Evolutionary conservation across 2,797 vertebrate species (phyloP).

Genomic region (Malacoctenus gilli): DNA sequence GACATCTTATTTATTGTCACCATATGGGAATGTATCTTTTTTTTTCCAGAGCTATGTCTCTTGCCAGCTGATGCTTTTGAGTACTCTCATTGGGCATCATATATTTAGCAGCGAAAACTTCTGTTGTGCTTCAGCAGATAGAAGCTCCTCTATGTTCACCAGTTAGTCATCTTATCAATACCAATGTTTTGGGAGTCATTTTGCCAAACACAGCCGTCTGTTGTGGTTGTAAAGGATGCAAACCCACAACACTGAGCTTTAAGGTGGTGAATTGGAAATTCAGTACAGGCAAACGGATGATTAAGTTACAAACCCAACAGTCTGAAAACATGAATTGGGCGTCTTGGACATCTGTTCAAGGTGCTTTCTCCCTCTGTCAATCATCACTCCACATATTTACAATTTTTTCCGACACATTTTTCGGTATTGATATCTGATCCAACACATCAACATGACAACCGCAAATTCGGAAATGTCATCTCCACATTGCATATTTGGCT

Average conservation of each 20-base stretch:
- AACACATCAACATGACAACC: conserved; percentile 13
- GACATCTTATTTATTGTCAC: not conserved
- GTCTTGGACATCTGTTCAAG: too few species aligned
- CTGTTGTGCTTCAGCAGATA: too few species aligned
- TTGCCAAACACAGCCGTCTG: not conserved
- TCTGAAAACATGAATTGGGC: too few species aligned
- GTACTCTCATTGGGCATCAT: not conserved
- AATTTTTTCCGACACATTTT: not conserved
- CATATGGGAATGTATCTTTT: too few species aligned
- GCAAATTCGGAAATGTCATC: conserved; percentile 52
- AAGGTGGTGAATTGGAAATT: not conserved
- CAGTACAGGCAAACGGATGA: not conserved
- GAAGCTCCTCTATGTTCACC: too few species aligned
- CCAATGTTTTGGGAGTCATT: not conserved
- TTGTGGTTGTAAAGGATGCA: not conserved
- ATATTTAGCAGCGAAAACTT: too few species aligned
- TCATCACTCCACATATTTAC: conserved; percentile 31
- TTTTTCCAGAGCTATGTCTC: too few species aligned
- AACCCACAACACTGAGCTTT: conserved; percentile 5
- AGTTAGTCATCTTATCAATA: too few species aligned
- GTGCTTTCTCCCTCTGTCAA: not conserved
- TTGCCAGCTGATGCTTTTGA: not conserved
- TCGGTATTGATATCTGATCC: conserved; percentile 5
- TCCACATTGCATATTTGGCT: conserved; percentile 68
- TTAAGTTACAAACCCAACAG: too few species aligned